phyloP scores from a whole-genome alignment of 2,888 invertebrate genomes.

The Gryllus longicercus region DNA sequence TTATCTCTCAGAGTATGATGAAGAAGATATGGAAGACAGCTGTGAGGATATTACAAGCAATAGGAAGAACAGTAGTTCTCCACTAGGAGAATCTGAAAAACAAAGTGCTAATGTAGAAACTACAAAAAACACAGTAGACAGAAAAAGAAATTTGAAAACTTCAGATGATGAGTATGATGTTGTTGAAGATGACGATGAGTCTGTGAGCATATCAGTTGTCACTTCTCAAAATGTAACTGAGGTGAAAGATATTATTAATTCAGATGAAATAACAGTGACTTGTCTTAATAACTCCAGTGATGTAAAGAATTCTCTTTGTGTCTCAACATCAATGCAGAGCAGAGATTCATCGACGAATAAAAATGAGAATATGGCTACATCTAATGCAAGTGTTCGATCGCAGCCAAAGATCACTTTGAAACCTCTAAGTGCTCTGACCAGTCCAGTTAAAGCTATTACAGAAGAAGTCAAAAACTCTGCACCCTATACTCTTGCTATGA shows the following conservation, averaged over 20 bases:
- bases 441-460: not conserved
- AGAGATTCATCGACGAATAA: too few species aligned
- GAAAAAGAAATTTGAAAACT: not conserved
- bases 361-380: not conserved
- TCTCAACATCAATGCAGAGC: too few species aligned
- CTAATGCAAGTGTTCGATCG: not conserved
- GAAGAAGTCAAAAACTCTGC: not conserved
- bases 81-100: too few species aligned
- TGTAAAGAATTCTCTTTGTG: not conserved
- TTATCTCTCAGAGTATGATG: not conserved
- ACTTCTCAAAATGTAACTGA: not conserved
- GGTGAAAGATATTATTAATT: not conserved
- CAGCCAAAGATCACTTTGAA: not conserved
- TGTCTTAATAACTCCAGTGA: not conserved
- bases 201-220: conserved; percentile 23
- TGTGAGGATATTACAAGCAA: not conserved
- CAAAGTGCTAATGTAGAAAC: too few species aligned
- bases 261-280: conserved; percentile 23
- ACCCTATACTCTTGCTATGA: not conserved
- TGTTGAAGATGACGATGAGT: conserved; percentile 18
- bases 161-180: not conserved
- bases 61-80: too few species aligned
- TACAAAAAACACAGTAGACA: too few species aligned
- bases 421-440: not conserved
- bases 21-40: not conserved